Conservation (phyloP, 2,797 vertebrate species). For the Rhabdomys pumilio region DNA sequence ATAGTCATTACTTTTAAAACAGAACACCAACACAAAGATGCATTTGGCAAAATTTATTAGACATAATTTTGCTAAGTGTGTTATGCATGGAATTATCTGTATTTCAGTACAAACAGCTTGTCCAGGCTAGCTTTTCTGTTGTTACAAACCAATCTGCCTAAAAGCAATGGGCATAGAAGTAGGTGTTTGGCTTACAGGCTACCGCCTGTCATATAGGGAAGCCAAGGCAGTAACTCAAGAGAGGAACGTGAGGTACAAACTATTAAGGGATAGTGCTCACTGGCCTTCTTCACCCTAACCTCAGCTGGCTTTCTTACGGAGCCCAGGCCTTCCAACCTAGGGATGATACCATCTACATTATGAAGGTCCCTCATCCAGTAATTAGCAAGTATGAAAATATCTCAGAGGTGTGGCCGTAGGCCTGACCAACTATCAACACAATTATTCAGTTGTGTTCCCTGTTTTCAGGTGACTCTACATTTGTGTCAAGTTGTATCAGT, state of each 20-base stretch:
- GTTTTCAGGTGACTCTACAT: not conserved
- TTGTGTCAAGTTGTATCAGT: not conserved
- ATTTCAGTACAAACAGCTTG: not conserved
- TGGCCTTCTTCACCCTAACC: not conserved
- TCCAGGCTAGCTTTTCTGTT: no score
- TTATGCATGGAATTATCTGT: not conserved
- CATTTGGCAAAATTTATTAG: not conserved
- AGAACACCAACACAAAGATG: not conserved
- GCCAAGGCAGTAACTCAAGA: not conserved
- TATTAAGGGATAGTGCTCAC: not conserved
- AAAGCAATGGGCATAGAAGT: not conserved
- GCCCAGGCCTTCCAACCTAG: not conserved
- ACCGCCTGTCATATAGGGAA: not conserved
- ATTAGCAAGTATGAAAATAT: not conserved
- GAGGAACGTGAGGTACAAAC: not conserved
- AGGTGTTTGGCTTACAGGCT: not conserved
- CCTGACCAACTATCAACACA: not conserved
- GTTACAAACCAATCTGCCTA: not conserved
- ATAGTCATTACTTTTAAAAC: slow-evolving; percentile 12
- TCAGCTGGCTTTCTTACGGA: not conserved
- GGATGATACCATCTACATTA: no score
- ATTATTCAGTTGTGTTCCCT: not conserved
- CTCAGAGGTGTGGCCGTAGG: not conserved
- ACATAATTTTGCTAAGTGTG: not conserved
- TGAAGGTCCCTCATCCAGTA: not conserved